A percentile compares a stretch with the other conserved stretches of the same genome.
Evolutionary conservation across 2,888 invertebrate species (phyloP).

Genomic region (Apodemia hepburni): DNA sequence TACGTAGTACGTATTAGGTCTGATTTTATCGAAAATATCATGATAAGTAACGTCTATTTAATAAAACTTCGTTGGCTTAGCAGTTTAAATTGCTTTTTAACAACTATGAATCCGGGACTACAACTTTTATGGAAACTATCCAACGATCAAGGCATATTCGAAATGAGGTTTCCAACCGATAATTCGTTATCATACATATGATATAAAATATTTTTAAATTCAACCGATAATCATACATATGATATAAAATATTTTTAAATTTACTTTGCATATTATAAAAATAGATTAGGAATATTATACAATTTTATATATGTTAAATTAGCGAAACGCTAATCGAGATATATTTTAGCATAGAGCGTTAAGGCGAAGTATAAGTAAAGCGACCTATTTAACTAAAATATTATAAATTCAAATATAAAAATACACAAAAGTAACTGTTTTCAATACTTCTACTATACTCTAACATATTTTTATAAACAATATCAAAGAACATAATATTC

Average conservation of each 20-base stretch:
- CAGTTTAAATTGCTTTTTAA: too few relatives aligned
- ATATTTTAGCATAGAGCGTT: background rate
- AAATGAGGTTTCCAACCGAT: too few relatives aligned
- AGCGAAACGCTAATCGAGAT: background rate
- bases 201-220: too few relatives aligned
- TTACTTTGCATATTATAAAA: background rate
- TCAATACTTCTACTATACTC: slow-evolving; percentile 1
- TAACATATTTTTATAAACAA: background rate
- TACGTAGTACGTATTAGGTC: too few relatives aligned
- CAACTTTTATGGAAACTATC: too few relatives aligned
- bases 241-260: slow-evolving; percentile 4
- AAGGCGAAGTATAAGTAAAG: background rate
- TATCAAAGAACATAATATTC: background rate
- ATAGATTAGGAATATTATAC: background rate
- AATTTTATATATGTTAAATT: background rate
- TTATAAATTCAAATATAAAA: background rate
- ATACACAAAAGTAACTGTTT: slow-evolving; percentile 8
- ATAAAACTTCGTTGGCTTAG: too few relatives aligned
- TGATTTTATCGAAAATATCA: too few relatives aligned
- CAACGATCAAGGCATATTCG: too few relatives aligned
- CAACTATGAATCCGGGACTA: too few relatives aligned
- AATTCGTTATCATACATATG: too few relatives aligned
- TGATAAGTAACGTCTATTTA: too few relatives aligned
- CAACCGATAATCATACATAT: background rate
- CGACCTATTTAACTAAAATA: slow-evolving; percentile 2